Base-by-base conservation (phyloP, 1,140 invertebrate genomes). In the Mamestra configurata region DNA sequence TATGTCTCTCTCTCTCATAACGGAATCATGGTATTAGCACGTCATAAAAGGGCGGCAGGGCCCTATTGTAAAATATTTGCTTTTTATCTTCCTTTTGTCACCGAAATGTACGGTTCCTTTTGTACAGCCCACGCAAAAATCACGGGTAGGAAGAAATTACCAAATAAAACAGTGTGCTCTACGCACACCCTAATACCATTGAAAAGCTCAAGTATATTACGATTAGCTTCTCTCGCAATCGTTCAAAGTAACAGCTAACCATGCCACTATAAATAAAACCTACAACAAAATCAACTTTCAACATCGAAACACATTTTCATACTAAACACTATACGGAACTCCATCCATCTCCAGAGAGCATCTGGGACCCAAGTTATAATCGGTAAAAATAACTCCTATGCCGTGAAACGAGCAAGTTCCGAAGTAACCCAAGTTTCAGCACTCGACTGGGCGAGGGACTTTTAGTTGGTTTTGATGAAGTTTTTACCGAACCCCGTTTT, bases 391-490 rank as follows among this genome's bases (percentile, higher is more conserved):
- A 64, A 59, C 20, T 4, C 18, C 68, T 78, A 73, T 57, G 53
- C 79, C 43, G 13, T 59, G 46, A 43, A 78, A 78, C 70, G 57
- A 49, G 40, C 68, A 81, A 81, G 75, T 81, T 75, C 59, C 37
- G 70, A 81, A 75, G 80, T 72, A 79, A 81, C 43, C 61, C 18
- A 81, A 81, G 57, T 77, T 81, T 77, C 80, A 55, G 64, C 55
- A 64, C 57, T 76, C 66, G 22, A 76, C 55, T 64, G 73, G 53
- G 20, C 13, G 40, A 18, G 18, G 43, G 73, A 76, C 57, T 76
- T 76, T 64, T 51, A 76, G 53, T 76, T 76, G 57, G 73, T 76
- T 76, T 76, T 76, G 51, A 76, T 76, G 73, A 76, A 76, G 40
- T 76, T 76, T 76, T 61, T 55, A 76, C 57, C 57, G 40, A 59